These are phyloP conservation scores for Drosophila gunungcola DNA, from an alignment of 1,140 invertebrate species.

Conservation along the genomic window DNA sequence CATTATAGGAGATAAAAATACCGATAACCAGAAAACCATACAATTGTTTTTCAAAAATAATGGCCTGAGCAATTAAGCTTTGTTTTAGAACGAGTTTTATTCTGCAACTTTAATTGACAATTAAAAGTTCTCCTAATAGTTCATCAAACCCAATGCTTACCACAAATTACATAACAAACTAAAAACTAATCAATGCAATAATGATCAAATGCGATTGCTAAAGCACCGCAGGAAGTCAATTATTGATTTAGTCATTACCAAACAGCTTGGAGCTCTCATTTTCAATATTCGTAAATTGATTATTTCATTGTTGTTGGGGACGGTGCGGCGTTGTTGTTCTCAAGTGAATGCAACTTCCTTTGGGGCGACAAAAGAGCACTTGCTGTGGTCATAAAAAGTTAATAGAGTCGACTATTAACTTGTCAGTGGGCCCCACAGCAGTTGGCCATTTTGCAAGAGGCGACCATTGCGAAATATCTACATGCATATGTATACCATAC, in stretches of 20 bases:
- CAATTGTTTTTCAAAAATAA: too few species aligned
- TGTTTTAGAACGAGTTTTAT: background rate
- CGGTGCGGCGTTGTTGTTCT: slow-evolving; percentile 22
- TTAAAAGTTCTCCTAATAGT: slow-evolving; percentile 9
- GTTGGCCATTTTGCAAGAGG: slow-evolving; percentile 41
- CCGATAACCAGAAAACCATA: too few species aligned
- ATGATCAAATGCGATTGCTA: slow-evolving; percentile 40
- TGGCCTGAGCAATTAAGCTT: background rate
- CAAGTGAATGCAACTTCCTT: slow-evolving; percentile 54
- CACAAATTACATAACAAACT: slow-evolving; percentile 19
- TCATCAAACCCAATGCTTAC: background rate
- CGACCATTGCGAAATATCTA: slow-evolving; percentile 45
- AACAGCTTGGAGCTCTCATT: slow-evolving; percentile 42
- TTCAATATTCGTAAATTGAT: slow-evolving; percentile 56
- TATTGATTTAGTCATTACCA: slow-evolving; percentile 66
- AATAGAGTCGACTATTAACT: slow-evolving; percentile 69
- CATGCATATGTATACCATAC: background rate
- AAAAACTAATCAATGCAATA: slow-evolving; percentile 35
- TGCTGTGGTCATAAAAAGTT: slow-evolving; percentile 55
- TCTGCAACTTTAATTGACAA: background rate
- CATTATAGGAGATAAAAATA: too few species aligned
- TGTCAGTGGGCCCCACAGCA: slow-evolving; percentile 62
- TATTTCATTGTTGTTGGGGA: slow-evolving; percentile 21
- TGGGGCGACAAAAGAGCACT: slow-evolving; percentile 41
- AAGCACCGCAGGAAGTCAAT: slow-evolving; percentile 61